These are phyloP conservation scores for Pavo muticus DNA, from an alignment of 2,113 vertebrate genomes.

Conservation along the genomic window DNA sequence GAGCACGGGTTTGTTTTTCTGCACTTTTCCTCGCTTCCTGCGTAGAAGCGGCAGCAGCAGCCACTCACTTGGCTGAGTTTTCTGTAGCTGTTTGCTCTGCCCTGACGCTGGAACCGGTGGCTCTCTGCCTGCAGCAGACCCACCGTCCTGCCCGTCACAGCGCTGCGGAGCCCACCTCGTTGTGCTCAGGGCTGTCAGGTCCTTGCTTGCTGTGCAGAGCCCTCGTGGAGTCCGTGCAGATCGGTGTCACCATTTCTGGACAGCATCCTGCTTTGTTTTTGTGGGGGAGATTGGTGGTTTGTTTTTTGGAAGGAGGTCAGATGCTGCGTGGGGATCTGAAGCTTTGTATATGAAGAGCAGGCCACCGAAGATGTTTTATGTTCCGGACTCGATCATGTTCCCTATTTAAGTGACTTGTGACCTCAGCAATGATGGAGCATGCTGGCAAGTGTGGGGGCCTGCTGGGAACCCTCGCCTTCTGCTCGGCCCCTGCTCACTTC, in stretches of 20 bases:
- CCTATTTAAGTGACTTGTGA: constrained; percentile 9
- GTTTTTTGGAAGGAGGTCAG: constrained; percentile 74
- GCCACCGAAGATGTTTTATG: constrained; percentile 12
- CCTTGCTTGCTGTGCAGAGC: constrained; percentile 32
- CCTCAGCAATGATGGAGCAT: constrained; percentile 15
- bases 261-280: constrained; percentile 60
- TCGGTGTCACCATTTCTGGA: constrained; percentile 64
- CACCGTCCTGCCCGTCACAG: not conserved
- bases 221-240: not conserved
- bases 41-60: constrained; percentile 1
- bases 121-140: not conserved
- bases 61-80: constrained; percentile 5
- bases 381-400: constrained; percentile 8
- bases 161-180: not conserved
- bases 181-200: constrained; percentile 18
- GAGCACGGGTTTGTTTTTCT: constrained; percentile 61
- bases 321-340: constrained; percentile 22
- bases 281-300: constrained; percentile 73
- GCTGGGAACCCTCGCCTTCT: constrained; percentile 2
- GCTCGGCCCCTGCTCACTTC: not conserved
- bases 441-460: not conserved
- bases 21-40: constrained; percentile 25
- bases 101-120: not conserved
- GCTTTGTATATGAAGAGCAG: constrained; percentile 49
- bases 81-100: constrained; percentile 10